A percentile compares a stretch with the other conserved stretches of the same genome.
Conservation (phyloP, 2,113 vertebrate species). For the Oreotrochilus melanogaster region DNA sequence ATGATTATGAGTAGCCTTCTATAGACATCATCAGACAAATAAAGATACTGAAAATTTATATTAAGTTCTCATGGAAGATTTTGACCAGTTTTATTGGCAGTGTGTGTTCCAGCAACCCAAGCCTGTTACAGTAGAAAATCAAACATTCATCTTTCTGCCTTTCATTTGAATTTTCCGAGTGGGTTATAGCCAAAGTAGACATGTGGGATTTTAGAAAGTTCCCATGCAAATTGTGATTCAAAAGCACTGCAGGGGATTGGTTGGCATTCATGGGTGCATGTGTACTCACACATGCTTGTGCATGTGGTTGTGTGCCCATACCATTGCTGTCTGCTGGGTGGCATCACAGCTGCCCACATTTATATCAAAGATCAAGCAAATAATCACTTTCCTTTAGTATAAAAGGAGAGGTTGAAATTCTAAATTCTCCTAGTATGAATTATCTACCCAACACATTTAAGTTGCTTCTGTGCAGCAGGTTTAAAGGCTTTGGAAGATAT, state of each 20-base stretch:
- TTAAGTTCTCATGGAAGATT: neutral
- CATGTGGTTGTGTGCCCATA: neutral
- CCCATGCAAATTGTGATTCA: neutral
- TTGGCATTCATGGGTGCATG: neutral
- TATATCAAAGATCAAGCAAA: neutral
- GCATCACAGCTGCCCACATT: neutral
- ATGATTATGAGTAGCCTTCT: constrained; percentile 38
- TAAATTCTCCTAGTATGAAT: neutral
- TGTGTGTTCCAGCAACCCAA: neutral
- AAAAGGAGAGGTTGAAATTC: neutral
- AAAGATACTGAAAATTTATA: neutral
- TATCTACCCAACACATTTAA: neutral
- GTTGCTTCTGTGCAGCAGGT: neutral
- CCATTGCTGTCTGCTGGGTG: neutral
- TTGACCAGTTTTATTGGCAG: neutral
- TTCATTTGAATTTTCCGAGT: constrained; percentile 21
- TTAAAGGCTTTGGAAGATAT: neutral
- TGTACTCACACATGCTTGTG: neutral
- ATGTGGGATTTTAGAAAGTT: constrained; percentile 1
- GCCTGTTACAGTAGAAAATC: neutral
- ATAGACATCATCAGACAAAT: constrained; percentile 11
- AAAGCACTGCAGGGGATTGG: neutral
- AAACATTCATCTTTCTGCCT: constrained; percentile 10
- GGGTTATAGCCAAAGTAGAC: neutral
- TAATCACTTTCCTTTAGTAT: neutral